These are phyloP conservation scores for Lagopus muta DNA, from an alignment of 2,113 vertebrate species.

Conservation along the genomic window DNA sequence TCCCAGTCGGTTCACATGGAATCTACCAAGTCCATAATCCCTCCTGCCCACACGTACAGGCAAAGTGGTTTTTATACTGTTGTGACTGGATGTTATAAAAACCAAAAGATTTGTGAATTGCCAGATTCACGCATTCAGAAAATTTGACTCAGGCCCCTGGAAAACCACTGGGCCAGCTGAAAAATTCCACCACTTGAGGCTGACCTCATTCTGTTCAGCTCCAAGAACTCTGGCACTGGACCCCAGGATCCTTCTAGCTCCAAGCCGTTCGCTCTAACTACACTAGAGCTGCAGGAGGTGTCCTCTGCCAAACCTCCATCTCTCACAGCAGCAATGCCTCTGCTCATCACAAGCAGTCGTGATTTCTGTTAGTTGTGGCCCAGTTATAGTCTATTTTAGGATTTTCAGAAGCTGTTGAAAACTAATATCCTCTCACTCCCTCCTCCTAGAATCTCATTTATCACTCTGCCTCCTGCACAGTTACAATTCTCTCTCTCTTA, in stretches of 20 bases:
- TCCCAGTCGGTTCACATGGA: background rate
- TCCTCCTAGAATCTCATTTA: conserved; percentile 29
- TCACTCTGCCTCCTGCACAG: conserved; percentile 29
- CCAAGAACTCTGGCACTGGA: background rate
- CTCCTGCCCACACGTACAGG: background rate
- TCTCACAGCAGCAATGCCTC: background rate
- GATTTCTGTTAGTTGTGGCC: background rate
- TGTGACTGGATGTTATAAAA: background rate
- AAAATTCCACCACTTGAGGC: conserved; percentile 27
- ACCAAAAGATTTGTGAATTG: background rate
- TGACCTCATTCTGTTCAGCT: conserved; percentile 45
- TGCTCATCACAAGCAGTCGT: background rate
- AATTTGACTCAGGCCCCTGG: conserved; percentile 3
- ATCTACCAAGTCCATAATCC: background rate
- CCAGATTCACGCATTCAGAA: conserved; percentile 9
- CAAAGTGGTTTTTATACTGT: background rate
- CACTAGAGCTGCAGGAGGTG: background rate
- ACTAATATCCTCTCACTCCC: conserved; percentile 12
- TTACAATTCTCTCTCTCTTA: background rate
- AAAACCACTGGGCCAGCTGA: conserved; percentile 34
- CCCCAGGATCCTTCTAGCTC: background rate
- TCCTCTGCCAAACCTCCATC: conserved; percentile 35
- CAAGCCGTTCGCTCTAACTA: background rate
- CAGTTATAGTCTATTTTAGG: conserved; percentile 47
- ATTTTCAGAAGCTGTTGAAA: conserved; percentile 41